Conservation (phyloP, 1,140 invertebrate genomes). For the Piezodorus guildinii region DNA sequence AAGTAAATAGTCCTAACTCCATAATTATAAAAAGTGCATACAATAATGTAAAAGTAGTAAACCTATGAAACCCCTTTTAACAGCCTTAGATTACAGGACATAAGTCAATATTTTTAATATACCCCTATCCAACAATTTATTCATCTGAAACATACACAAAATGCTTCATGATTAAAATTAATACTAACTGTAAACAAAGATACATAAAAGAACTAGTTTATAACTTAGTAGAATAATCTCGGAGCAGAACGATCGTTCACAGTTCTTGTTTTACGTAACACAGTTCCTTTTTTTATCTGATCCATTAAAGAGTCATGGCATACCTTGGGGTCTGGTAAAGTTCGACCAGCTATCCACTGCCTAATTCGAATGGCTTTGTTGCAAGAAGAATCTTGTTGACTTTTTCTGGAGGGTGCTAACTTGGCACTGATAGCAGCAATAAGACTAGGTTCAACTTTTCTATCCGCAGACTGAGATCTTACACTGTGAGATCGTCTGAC, state of each 20-base stretch:
- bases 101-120: too few species aligned
- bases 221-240: conserved; percentile 29
- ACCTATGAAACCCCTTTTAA: too few species aligned
- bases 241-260: conserved; percentile 56
- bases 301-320: conserved; percentile 68
- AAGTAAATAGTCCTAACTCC: too few species aligned
- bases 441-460: conserved; percentile 46
- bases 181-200: too few species aligned
- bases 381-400: conserved; percentile 30
- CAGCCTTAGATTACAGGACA: too few species aligned
- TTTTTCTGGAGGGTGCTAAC: conserved; percentile 40
- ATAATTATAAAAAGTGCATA: too few species aligned
- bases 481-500: conserved; percentile 43
- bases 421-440: conserved; percentile 62
- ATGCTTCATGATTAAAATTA: too few species aligned
- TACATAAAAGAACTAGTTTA: too few species aligned
- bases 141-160: too few species aligned
- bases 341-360: conserved; percentile 47
- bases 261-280: conserved; percentile 52
- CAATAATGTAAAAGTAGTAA: too few species aligned
- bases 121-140: too few species aligned
- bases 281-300: conserved; percentile 75
- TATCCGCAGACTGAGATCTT: conserved; percentile 38
- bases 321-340: conserved; percentile 41
- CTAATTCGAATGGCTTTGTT: conserved; percentile 46